These are phyloP conservation scores for Eupithecia abbreviata DNA, from an alignment of 2,888 invertebrate genomes.

Conservation along the genomic window DNA sequence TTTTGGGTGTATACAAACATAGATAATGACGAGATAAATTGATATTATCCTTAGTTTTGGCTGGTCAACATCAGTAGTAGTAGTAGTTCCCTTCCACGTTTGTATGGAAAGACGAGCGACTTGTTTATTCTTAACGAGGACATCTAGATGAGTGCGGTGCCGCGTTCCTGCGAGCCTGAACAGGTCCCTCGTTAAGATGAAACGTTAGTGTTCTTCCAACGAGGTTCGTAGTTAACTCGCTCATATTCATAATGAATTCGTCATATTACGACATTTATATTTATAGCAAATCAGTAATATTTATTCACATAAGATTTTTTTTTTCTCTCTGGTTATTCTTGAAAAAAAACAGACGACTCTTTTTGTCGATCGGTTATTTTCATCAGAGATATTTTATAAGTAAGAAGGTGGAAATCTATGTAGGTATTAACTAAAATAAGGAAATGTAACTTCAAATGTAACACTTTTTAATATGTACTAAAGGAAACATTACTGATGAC, in stretches of 20 bases:
- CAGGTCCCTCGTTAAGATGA: background rate
- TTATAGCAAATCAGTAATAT: no score
- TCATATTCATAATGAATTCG: background rate
- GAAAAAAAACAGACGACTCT: background rate
- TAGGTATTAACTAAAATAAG: background rate
- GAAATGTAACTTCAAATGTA: background rate
- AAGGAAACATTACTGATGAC: background rate
- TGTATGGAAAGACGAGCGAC: no score
- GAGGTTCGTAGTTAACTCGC: background rate
- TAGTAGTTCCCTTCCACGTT: no score
- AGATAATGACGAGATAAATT: no score
- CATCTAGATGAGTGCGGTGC: no score
- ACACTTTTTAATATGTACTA: background rate
- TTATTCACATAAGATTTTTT: no score
- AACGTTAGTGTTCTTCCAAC: background rate
- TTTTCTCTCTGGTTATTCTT: background rate
- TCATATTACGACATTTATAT: background rate
- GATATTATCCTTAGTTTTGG: no score
- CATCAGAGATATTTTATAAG: background rate
- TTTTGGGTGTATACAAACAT: no score
- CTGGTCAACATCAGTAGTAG: no score
- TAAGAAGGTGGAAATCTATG: background rate
- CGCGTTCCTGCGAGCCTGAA: background rate
- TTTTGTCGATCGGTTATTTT: background rate
- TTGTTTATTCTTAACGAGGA: background rate